Conservation (phyloP, 2,797 vertebrate species). For the Mallotus villosus region DNA sequence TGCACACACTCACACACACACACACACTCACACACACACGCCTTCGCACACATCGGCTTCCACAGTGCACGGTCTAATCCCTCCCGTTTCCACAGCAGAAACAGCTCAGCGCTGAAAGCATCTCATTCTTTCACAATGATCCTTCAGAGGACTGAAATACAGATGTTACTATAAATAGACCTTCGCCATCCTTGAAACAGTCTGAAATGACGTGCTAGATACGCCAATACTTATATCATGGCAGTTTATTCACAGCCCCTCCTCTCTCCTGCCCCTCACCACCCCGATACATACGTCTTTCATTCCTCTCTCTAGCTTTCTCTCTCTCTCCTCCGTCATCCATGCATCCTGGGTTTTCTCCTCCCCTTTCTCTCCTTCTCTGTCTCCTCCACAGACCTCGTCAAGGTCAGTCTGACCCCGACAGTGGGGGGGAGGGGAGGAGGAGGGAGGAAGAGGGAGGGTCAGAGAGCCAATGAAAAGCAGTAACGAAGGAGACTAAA, state of each 20-base stretch:
- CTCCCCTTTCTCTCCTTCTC: not conserved
- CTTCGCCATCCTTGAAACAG: not conserved
- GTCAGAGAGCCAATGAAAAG: not conserved
- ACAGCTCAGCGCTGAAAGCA: not conserved
- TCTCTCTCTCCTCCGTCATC: not conserved
- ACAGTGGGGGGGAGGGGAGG: not conserved
- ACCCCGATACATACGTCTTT: not conserved
- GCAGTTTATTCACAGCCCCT: not conserved
- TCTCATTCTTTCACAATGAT: not conserved
- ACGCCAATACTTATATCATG: not conserved
- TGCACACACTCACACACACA: not conserved
- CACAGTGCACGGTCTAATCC: not conserved
- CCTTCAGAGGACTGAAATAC: not conserved
- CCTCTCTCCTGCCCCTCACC: not conserved
- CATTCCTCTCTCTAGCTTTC: not conserved
- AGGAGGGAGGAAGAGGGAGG: conserved; percentile 4
- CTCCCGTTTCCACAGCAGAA: not conserved
- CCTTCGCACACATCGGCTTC: not conserved
- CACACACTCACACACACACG: not conserved
- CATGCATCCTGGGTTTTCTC: not conserved
- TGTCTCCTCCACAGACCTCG: not conserved
- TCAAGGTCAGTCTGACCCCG: not conserved
- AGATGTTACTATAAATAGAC: conserved; percentile 6
- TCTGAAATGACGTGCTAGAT: conserved; percentile 11
- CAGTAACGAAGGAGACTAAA: not conserved